Conservation (phyloP, 2,113 vertebrate genomes). For the Ophiodon elongatus region DNA sequence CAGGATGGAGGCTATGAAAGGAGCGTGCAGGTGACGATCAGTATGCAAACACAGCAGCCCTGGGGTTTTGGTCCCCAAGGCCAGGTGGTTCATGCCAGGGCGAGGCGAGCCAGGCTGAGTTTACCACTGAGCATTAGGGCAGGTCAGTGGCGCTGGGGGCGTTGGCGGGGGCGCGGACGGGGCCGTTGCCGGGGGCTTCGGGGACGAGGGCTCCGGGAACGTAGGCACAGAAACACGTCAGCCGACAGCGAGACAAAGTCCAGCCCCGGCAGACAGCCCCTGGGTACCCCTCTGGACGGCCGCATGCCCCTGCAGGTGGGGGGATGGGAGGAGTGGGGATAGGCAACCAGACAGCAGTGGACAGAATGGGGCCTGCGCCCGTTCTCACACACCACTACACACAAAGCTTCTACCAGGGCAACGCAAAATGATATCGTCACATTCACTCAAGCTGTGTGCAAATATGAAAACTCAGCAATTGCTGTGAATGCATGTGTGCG, state of each 20-base stretch:
- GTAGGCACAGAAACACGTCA: conserved; percentile 85
- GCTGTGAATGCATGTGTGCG: conserved; percentile 27
- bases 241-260: conserved; percentile 85
- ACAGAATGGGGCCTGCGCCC: conserved; percentile 56
- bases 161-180: conserved; percentile 74
- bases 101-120: conserved; percentile 66
- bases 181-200: conserved; percentile 81
- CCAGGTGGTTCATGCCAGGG: conserved; percentile 65
- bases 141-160: conserved; percentile 82
- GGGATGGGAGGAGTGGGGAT: conserved; percentile 75
- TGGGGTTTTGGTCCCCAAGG: conserved; percentile 44
- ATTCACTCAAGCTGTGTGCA: conserved; percentile 50
- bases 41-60: conserved; percentile 72
- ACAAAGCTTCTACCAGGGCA: conserved; percentile 39
- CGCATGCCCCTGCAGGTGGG: conserved; percentile 83
- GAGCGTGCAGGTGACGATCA: conserved; percentile 65
- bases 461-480: conserved; percentile 44
- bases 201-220: conserved; percentile 81
- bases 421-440: conserved; percentile 15
- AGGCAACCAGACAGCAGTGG: conserved; percentile 80
- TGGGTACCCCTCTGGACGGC: conserved; percentile 81
- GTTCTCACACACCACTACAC: conserved; percentile 52
- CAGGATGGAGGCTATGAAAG: conserved; percentile 46
- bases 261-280: conserved; percentile 86
- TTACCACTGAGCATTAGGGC: conserved; percentile 84